These are phyloP conservation scores for Agapornis roseicollis DNA, from an alignment of 2,113 vertebrate species.

Conservation along the genomic window DNA sequence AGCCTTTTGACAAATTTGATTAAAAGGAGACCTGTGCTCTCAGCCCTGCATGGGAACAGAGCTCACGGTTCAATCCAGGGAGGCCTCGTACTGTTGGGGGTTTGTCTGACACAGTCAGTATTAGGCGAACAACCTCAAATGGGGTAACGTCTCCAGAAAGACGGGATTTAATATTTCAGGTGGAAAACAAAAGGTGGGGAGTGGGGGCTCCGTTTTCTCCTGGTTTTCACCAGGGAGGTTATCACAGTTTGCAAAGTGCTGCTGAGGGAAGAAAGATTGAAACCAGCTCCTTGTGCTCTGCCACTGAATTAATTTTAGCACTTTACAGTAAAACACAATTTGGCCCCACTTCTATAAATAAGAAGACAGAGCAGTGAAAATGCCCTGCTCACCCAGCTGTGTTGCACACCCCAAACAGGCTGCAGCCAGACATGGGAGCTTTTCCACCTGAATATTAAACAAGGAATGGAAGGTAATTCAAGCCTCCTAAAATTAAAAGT, in stretches of 20 bases:
- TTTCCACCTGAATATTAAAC: conserved; percentile 35
- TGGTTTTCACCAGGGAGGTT: not conserved
- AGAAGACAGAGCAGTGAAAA: not conserved
- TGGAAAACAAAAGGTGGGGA: not conserved
- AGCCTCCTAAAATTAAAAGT: conserved; percentile 37
- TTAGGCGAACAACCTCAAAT: not conserved
- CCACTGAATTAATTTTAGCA: conserved; percentile 9
- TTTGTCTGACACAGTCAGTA: not conserved
- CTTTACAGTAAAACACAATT: not conserved
- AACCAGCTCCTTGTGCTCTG: not conserved
- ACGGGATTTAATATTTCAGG: not conserved
- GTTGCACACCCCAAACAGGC: not conserved
- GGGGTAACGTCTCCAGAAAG: not conserved
- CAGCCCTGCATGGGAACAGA: not conserved
- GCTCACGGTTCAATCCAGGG: not conserved
- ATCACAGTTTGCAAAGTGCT: not conserved
- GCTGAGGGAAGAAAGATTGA: not conserved
- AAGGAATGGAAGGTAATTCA: conserved; percentile 15
- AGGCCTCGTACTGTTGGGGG: rapidly evolving
- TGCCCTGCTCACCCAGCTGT: not conserved
- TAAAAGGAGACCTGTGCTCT: not conserved
- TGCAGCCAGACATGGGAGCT: not conserved
- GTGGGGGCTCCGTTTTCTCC: not conserved
- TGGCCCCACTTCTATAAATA: not conserved
- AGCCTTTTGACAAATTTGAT: not conserved